A percentile compares a stretch with the other conserved stretches of the same genome.
These are phyloP conservation scores for Paraplagusia blochii DNA, from an alignment of 2,113 vertebrate species.

Conservation along the genomic window DNA sequence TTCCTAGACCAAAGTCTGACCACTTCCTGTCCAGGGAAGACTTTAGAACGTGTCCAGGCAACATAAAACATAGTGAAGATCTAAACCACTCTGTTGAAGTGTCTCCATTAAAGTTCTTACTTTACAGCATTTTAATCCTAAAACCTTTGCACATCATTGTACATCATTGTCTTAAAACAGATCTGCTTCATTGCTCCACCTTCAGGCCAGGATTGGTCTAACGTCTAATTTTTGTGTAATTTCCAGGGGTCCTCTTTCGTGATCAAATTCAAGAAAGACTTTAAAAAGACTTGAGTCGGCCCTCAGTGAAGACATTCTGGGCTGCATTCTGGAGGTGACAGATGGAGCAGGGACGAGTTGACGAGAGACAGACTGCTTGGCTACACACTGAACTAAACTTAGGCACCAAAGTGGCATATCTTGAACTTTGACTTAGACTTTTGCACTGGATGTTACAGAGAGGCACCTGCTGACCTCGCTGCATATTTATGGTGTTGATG, in stretches of 20 bases:
- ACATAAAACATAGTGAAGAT: too few relatives aligned
- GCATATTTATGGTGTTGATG: slow-evolving; percentile 44
- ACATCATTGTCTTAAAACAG: slow-evolving; percentile 1
- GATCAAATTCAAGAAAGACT: slow-evolving; percentile 53
- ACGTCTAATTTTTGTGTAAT: slow-evolving; percentile 25
- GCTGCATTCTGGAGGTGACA: slow-evolving; percentile 21
- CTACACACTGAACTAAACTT: slow-evolving; percentile 60
- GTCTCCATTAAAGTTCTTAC: too few relatives aligned
- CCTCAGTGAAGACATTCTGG: slow-evolving; percentile 34
- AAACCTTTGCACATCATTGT: too few relatives aligned
- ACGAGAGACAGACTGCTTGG: slow-evolving; percentile 29
- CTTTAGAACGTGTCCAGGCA: too few relatives aligned
- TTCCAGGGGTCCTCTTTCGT: slow-evolving; percentile 67
- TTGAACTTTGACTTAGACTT: slow-evolving; percentile 64
- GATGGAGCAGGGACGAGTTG: slow-evolving; percentile 29
- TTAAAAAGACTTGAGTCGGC: slow-evolving; percentile 42
- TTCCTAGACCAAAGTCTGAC: too few relatives aligned
- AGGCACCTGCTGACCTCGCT: slow-evolving; percentile 27
- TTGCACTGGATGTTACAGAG: slow-evolving; percentile 52
- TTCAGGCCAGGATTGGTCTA: neutral
- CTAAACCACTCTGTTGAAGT: too few relatives aligned
- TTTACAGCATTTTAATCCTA: too few relatives aligned
- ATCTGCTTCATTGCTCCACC: slow-evolving; percentile 8
- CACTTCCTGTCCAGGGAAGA: too few relatives aligned
- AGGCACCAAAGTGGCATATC: slow-evolving; percentile 38